A percentile compares a stretch with the other conserved stretches of the same genome.
These are phyloP conservation scores for Glaucidium brasilianum DNA, from an alignment of 2,113 vertebrate species.

Conservation along the genomic window DNA sequence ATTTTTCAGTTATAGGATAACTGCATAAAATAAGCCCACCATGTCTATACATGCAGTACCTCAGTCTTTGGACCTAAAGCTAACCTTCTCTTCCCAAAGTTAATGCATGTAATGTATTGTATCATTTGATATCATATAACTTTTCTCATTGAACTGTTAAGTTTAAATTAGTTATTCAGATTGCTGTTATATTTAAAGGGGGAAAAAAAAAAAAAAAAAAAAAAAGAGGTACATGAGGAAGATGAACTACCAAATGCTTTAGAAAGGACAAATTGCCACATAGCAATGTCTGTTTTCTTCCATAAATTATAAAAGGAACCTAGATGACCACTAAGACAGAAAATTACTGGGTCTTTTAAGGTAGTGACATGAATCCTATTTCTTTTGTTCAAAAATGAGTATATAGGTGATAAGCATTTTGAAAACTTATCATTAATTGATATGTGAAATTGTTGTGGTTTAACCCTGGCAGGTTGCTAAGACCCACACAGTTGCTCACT, in stretches of 20 bases:
- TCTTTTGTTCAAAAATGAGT: not conserved
- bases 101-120: not conserved
- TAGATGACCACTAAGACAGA: not conserved
- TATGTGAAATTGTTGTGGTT: not conserved
- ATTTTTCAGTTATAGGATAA: not conserved
- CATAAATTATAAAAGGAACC: not conserved
- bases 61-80: not conserved
- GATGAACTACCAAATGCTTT: not conserved
- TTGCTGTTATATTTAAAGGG: not conserved
- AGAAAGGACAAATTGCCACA: not conserved
- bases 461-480: not conserved
- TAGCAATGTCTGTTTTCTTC: not conserved
- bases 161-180: not conserved
- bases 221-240: not conserved
- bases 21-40: not conserved
- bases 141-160: not conserved
- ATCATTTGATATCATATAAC: not conserved
- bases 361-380: rapidly evolving
- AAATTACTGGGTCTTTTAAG: not conserved
- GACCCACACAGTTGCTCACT: rapidly evolving
- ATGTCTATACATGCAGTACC: not conserved
- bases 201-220: not conserved
- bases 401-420: not conserved
- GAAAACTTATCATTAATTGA: not conserved
- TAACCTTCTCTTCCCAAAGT: not conserved